Base-by-base conservation (phyloP, 2,113 vertebrate genomes). In the Chaenogobius annularis region DNA sequence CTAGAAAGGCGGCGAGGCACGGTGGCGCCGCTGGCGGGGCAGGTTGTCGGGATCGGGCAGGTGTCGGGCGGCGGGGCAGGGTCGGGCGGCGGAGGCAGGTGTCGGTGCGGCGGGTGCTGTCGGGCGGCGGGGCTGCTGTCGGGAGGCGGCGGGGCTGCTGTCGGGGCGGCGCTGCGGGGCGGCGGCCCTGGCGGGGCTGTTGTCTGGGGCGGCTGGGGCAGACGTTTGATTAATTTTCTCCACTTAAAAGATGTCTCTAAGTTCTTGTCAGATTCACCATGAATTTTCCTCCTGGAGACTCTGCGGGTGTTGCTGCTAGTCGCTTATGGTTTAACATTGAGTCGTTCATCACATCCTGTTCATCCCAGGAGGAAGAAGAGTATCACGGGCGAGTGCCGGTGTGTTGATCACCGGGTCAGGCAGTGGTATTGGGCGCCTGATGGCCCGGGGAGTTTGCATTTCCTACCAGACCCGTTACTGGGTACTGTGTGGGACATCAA, bases 401-500 rank as follows among this genome's bases (percentile, higher is more conserved):
- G 95, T 98, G 14, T 91, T 99, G 68, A 94, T 98, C 84, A 96
- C 96, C 0, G 97, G 97, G 52, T 91, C 95, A 0, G 96, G 94
- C 23, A 94, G 93, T 48, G 97, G 96, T 7, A 86, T 98, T 12
- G 96, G 97, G 13, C 93, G 96, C 48, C 87, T 94, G 7, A 75
- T 97, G 82, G 93, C 96, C 0, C 44, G 92, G 35, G 92, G n/a
- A 95, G 81, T 98, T 99, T 87, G 94, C 95, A n/a, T n/a, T 0
- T 58, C 67, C 0, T 92, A 93, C 17, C 91, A 91, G 66, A 90
- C 93, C 15, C n/a, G n/a, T n/a, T n/a, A n/a, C n/a, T n/a, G n/a
- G n/a, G 93, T 86, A 0, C 40, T 98, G 72, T 98, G 43, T 98
- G 97, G 97, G 97, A 98, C 62, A 93, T 98, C 46, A 95, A 95